Percentiles rank a stretch among this genome's conserved stretches.
phyloP scores from a whole-genome alignment of 2,113 vertebrate species.

The Tapirus terrestris region DNA sequence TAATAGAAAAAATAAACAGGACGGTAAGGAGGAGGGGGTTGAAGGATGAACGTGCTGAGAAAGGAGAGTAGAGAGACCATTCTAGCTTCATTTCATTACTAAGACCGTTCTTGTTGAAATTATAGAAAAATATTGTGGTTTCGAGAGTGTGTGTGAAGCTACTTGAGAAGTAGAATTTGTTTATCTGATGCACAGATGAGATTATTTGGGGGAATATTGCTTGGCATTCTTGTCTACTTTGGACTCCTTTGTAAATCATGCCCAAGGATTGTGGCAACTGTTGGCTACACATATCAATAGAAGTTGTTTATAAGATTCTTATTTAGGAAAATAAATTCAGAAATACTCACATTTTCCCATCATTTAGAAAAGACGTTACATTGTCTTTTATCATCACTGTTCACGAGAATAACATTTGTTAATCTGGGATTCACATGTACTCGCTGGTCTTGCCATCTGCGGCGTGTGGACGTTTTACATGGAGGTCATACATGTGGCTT shows the following conservation, averaged over 20 bases:
- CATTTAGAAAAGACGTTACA: background rate
- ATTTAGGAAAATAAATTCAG: background rate
- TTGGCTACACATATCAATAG: background rate
- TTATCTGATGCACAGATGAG: background rate
- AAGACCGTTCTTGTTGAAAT: background rate
- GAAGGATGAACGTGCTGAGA: background rate
- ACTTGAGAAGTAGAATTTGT: background rate
- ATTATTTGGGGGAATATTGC: background rate
- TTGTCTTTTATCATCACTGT: background rate
- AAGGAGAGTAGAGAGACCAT: background rate
- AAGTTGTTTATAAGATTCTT: background rate
- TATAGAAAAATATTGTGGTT: background rate
- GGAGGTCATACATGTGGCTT: background rate
- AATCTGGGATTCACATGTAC: background rate
- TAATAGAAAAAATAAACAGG: background rate
- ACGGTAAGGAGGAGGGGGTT: background rate
- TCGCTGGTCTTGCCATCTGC: background rate
- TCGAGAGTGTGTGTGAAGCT: background rate
- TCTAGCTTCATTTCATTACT: conserved; percentile 42
- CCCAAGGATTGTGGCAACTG: background rate
- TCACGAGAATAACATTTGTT: background rate
- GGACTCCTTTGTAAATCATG: background rate
- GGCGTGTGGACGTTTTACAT: background rate
- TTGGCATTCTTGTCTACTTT: background rate
- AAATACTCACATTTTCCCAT: background rate